Evolutionary conservation across 2,113 vertebrate genomes (phyloP).

Genomic region (Pangasianodon hypophthalmus): DNA sequence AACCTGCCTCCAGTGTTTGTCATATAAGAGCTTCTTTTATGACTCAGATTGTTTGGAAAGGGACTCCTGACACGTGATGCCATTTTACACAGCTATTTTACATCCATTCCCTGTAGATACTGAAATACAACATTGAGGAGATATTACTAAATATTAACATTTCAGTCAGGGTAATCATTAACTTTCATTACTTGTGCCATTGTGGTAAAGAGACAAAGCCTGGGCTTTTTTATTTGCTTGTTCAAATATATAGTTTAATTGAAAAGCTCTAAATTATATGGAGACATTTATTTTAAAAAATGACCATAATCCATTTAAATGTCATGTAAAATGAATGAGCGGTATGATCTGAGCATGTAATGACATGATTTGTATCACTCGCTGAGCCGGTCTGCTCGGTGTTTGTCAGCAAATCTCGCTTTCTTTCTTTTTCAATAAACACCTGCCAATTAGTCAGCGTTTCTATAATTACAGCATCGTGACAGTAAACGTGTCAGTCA

Average conservation of each 20-base stretch:
- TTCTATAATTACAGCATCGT: constrained; percentile 26
- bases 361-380: not conserved
- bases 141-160: not conserved
- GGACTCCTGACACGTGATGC: not conserved
- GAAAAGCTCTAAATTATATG: not conserved
- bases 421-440: not conserved
- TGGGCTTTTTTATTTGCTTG: not conserved
- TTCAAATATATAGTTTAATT: not conserved
- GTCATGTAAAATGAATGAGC: not conserved
- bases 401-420: not conserved
- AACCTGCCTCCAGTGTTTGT: not conserved
- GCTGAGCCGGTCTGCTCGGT: not conserved
- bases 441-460: constrained; percentile 21
- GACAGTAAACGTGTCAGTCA: constrained; percentile 10
- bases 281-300: not conserved
- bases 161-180: not conserved
- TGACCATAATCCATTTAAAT: too few relatives aligned
- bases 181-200: not conserved
- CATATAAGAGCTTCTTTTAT: not conserved
- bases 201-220: not conserved
- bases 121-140: not conserved
- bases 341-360: not conserved
- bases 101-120: not conserved
- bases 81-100: not conserved
- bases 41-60: not conserved